Percentiles rank a stretch among this genome's conserved stretches.
These are phyloP conservation scores for Sitophilus oryzae DNA, from an alignment of 1,140 invertebrate species.

Conservation along the genomic window DNA sequence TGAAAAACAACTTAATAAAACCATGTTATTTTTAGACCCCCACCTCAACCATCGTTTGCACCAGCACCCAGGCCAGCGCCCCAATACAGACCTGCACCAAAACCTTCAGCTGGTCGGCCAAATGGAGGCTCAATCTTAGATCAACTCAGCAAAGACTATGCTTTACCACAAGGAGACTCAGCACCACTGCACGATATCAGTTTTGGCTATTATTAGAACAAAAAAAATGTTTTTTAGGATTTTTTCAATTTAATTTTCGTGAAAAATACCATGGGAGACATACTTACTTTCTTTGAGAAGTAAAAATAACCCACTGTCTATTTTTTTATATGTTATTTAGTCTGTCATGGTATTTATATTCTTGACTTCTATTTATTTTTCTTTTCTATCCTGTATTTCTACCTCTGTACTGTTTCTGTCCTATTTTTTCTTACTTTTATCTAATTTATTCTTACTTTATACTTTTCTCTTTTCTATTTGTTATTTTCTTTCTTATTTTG, in stretches of 20 bases:
- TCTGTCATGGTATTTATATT: too few species aligned
- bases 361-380: not conserved
- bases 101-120: constrained; percentile 39
- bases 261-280: not conserved
- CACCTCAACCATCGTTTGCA: constrained; percentile 14
- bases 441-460: not conserved
- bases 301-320: too few species aligned
- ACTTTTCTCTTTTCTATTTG: not conserved
- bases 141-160: constrained; percentile 73
- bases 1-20: too few species aligned
- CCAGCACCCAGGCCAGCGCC: constrained; percentile 22
- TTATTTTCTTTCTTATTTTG: not conserved
- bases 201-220: constrained; percentile 53
- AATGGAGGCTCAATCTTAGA: constrained; percentile 62
- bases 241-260: not conserved
- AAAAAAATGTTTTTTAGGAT: not conserved
- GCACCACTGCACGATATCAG: constrained; percentile 71
- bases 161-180: constrained; percentile 59
- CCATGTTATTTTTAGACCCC: not conserved
- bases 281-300: constrained; percentile 1
- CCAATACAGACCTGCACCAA: constrained; percentile 26
- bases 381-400: not conserved
- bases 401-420: not conserved
- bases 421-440: not conserved
- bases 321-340: not conserved